These are phyloP conservation scores for Xiphophorus couchianus DNA, from an alignment of 2,113 vertebrate genomes.

Conservation along the genomic window DNA sequence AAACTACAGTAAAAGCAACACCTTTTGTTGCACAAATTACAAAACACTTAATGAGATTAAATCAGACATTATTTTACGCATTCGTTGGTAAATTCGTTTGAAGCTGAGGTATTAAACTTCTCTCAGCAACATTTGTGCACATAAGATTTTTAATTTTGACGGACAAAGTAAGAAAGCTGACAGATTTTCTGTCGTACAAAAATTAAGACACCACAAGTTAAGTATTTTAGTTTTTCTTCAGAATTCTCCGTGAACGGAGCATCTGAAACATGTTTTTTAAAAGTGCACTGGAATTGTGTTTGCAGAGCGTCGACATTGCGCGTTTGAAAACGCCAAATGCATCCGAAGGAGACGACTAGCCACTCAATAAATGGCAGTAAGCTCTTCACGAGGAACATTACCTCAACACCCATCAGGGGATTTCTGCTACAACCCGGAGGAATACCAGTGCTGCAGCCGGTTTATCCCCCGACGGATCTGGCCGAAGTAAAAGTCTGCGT, in stretches of 20 bases:
- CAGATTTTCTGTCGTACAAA: background rate
- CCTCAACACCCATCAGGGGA: background rate
- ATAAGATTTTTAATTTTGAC: background rate
- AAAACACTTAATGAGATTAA: conserved; percentile 45
- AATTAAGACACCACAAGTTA: conserved; percentile 1
- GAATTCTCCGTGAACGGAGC: conserved; percentile 8
- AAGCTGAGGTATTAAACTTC: background rate
- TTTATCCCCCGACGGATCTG: conserved; percentile 86
- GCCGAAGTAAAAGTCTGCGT: conserved; percentile 92
- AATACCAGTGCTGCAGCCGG: conserved; percentile 88
- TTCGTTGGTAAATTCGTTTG: background rate
- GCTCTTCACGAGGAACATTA: conserved; percentile 17
- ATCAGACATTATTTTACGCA: conserved; percentile 23
- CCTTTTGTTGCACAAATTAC: conserved; percentile 39
- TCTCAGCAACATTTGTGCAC: background rate
- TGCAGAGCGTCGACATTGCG: conserved; percentile 38
- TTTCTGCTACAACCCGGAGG: conserved; percentile 80
- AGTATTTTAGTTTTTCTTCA: background rate
- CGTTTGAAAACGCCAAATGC: conserved; percentile 16
- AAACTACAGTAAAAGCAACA: conserved; percentile 62
- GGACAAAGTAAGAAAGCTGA: background rate
- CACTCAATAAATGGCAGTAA: conserved; percentile 1
- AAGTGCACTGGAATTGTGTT: conserved; percentile 23
- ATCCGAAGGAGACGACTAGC: conserved; percentile 19
- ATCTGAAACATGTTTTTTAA: conserved; percentile 10